Conservation (phyloP, 2,797 vertebrate genomes). For the Vultur gryphus region DNA sequence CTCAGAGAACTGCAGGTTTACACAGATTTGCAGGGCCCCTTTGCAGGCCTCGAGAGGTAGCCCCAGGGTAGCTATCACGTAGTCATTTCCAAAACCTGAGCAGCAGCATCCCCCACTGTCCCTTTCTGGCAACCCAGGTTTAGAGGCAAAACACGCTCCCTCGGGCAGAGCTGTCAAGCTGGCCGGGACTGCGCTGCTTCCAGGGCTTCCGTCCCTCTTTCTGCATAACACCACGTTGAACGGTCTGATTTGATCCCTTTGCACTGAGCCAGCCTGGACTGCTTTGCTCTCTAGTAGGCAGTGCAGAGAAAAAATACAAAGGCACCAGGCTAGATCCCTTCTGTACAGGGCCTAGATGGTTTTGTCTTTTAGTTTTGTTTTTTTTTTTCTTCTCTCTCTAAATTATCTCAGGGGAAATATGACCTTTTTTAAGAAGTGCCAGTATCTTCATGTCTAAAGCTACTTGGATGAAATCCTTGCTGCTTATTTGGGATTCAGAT, state of each 20-base stretch:
- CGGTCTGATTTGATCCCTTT: neutral
- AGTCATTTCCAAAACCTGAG: neutral
- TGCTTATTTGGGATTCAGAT: neutral
- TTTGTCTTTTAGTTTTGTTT: neutral
- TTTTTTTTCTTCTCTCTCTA: neutral
- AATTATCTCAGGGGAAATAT: neutral
- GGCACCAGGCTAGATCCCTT: neutral
- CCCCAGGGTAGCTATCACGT: accelerated
- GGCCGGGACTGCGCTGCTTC: accelerated
- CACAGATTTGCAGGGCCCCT: neutral
- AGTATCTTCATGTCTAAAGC: neutral
- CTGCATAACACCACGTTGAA: neutral
- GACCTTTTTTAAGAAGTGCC: neutral
- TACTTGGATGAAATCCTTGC: neutral
- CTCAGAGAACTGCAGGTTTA: neutral
- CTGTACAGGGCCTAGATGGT: neutral
- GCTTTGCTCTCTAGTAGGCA: neutral
- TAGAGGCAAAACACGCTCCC: neutral
- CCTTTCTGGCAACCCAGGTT: neutral
- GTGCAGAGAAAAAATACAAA: neutral
- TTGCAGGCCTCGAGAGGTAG: neutral
- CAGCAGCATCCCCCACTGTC: neutral
- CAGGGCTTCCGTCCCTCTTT: neutral
- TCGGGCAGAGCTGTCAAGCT: accelerated
- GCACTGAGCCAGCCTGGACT: neutral